Evolutionary conservation across 2,113 vertebrate genomes (phyloP), one percentile per base, ranked within the genome.

Genomic region (Alces alces): DNA sequence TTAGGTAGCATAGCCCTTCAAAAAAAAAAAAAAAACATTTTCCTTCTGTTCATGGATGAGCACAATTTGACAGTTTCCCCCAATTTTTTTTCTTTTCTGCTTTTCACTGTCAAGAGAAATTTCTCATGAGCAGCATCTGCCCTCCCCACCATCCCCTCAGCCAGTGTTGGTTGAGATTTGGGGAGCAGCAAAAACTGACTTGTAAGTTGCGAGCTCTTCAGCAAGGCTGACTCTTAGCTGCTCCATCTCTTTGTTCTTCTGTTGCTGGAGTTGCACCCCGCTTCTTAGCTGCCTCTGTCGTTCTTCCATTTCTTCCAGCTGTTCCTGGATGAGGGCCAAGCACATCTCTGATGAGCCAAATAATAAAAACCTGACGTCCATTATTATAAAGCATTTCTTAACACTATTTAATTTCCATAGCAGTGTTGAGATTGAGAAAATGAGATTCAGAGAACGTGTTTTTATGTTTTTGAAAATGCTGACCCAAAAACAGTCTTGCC

Each of bases 171-270:
- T 80, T 1, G 0, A 82, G 2, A 86, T 64, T 93, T 82, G 66
- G 0, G 0, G 16, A 28, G 85, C 0, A 47, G 89, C 96, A 30
- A 93, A 86, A 60, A 98, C 99, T 27, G 98, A 99, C 99, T 99
- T 99, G 98, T 99, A 99, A 82, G 99, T 98, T 87, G 98, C 98
- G 25, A 99, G 98, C 93, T 99, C 99, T 64, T 98, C 97, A 19
- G 99, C 97, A 3, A 99, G 99, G 86, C 98, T 99, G 96, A 98
- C 99, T 98, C 99, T 99, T 95, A 99, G 93, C 80, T 99, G 99
- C 93, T 99, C 99, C 94, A 99, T 98, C 85, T 99, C 99, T 95
- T 99, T 99, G 73, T 99, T 99, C 98, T 99, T 99, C 98, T 98
- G 99, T 87, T 99, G 99, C 98, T 99, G 99, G 86, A 99, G 98